Evolutionary conservation across 1,140 invertebrate genomes (phyloP).

Genomic region (Phocides pigmalion): DNA sequence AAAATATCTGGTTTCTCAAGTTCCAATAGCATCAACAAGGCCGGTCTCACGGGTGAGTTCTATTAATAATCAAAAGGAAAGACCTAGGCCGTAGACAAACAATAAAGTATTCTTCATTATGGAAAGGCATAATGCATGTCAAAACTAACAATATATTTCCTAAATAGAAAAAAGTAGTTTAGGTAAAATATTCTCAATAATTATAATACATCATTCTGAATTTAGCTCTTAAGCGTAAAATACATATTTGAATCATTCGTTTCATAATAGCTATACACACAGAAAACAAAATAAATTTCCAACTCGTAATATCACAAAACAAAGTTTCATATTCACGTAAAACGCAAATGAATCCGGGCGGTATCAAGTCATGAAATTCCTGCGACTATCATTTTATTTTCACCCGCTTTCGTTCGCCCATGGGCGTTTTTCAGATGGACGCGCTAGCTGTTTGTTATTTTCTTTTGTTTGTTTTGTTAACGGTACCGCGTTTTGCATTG

Average conservation of each 20-base stretch:
- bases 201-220: constrained; percentile 54
- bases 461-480: constrained; percentile 78
- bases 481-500: constrained; percentile 81
- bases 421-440: constrained; percentile 77
- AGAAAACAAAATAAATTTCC: constrained; percentile 46
- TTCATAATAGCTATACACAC: constrained; percentile 43
- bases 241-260: constrained; percentile 43
- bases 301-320: constrained; percentile 43
- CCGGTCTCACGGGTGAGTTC: constrained; percentile 85
- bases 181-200: neutral
- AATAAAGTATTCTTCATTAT: neutral
- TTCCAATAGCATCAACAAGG: constrained; percentile 87
- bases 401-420: constrained; percentile 71
- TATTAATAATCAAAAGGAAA: neutral
- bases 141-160: constrained; percentile 16
- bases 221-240: constrained; percentile 64
- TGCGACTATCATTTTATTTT: constrained; percentile 62
- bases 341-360: constrained; percentile 61
- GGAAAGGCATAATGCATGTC: constrained; percentile 13
- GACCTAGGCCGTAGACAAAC: neutral
- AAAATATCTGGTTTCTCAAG: constrained; percentile 89
- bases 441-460: constrained; percentile 73
- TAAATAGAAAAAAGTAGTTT: neutral
- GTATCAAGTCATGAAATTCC: constrained; percentile 65
- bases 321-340: constrained; percentile 59